A percentile compares a stretch with the other conserved stretches of the same genome.
phyloP scores from a whole-genome alignment of 2,113 vertebrate species.

The Oxygymnocypris stewartii region DNA sequence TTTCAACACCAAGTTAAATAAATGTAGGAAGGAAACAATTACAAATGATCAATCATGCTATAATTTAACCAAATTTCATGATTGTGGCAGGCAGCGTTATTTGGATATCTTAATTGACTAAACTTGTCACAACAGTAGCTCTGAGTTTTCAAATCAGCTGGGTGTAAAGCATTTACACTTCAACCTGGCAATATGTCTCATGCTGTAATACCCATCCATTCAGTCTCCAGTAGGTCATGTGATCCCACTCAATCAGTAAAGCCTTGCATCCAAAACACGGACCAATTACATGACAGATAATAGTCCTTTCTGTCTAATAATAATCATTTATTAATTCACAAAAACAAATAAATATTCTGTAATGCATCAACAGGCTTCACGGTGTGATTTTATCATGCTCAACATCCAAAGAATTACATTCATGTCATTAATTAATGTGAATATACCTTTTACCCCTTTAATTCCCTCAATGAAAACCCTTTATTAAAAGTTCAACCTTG shows the following conservation, averaged over 20 bases:
- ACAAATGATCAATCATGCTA: not conserved
- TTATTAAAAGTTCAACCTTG: constrained; percentile 13
- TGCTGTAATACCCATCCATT: not conserved
- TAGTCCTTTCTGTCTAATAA: not conserved
- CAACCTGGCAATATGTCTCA: not conserved
- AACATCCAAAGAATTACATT: not conserved
- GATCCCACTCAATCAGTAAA: not conserved
- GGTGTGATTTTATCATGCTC: not conserved
- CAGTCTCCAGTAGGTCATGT: not conserved
- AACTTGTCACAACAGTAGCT: not conserved
- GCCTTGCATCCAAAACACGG: not conserved
- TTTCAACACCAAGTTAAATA: not conserved
- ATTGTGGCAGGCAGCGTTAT: not conserved
- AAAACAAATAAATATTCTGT: not conserved
- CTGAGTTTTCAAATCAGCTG: not conserved
- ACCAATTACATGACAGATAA: not conserved
- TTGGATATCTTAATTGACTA: not conserved
- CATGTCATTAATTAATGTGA: not conserved
- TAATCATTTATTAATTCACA: not conserved
- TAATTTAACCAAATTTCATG: not conserved
- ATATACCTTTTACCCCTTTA: not conserved
- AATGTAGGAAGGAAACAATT: not conserved
- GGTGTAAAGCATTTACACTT: not conserved
- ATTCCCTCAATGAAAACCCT: not conserved
- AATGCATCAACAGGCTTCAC: not conserved